Evolutionary conservation across 2,113 vertebrate genomes (phyloP).

Genomic region (Poecile atricapillus): DNA sequence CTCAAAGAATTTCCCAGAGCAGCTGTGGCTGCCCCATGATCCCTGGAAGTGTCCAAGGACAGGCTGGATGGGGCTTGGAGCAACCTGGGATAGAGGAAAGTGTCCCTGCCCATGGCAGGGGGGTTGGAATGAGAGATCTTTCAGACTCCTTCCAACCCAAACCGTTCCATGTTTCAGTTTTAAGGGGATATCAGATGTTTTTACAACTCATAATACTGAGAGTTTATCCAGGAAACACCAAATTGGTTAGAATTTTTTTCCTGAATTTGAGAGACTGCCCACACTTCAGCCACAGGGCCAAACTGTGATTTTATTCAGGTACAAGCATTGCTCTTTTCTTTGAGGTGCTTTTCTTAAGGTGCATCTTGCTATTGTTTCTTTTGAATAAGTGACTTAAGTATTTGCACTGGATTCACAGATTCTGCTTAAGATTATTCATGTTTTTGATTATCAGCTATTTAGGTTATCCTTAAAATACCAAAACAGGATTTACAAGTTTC

Average conservation of each 20-base stretch:
- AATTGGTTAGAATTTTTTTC: background rate
- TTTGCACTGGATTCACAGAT: background rate
- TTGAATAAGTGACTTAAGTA: conserved; percentile 18
- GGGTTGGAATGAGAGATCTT: background rate
- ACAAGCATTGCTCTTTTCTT: background rate
- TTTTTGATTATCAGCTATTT: conserved; percentile 25
- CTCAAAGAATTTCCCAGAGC: background rate
- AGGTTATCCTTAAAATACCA: conserved; percentile 42
- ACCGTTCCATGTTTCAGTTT: background rate
- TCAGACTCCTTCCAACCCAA: background rate
- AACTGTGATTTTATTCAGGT: background rate
- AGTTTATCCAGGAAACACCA: background rate
- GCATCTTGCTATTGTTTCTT: background rate
- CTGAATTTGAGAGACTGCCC: background rate
- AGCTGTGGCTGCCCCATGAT: background rate
- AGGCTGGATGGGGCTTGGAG: accelerated
- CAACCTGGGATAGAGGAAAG: accelerated
- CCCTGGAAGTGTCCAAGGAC: background rate
- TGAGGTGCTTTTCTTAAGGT: background rate
- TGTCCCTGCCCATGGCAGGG: background rate
- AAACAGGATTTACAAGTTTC: conserved; percentile 35
- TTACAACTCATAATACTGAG: background rate
- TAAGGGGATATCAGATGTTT: background rate
- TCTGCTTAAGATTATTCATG: conserved; percentile 26
- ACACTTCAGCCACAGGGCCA: background rate